Conservation (phyloP, 2,113 vertebrate genomes). For the Boulengeromyrus knoepffleri region DNA sequence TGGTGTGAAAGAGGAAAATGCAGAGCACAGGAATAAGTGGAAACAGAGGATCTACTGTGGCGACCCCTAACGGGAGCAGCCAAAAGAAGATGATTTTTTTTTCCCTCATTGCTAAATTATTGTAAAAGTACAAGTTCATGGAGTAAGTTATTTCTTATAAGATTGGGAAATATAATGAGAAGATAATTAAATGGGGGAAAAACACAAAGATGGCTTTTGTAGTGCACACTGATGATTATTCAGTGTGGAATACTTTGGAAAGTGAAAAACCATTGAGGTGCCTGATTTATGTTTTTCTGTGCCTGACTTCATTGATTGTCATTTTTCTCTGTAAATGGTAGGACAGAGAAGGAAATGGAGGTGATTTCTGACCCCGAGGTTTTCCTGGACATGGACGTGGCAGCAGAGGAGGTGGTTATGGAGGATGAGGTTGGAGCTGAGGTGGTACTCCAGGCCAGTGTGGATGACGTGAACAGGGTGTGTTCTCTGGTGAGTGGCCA, state of each 20-base stretch:
- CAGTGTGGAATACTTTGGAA: neutral
- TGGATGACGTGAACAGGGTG: neutral
- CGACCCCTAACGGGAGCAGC: neutral
- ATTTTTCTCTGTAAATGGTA: neutral
- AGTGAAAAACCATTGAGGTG: neutral
- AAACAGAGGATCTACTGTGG: neutral
- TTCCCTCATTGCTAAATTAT: neutral
- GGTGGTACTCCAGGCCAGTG: slow-evolving; percentile 30
- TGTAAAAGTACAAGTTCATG: neutral
- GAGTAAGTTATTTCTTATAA: neutral
- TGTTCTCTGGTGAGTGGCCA: slow-evolving; percentile 14
- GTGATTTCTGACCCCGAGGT: neutral
- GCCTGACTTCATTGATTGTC: neutral
- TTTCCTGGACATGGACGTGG: slow-evolving; percentile 21
- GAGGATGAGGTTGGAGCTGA: slow-evolving; percentile 31
- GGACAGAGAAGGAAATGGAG: neutral
- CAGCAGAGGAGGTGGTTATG: slow-evolving; percentile 17
- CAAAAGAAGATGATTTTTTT: neutral
- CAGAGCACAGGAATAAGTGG: neutral
- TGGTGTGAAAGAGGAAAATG: neutral
- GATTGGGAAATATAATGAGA: neutral
- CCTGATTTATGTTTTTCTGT: neutral
- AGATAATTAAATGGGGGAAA: neutral
- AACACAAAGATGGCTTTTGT: neutral
- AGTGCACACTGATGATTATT: neutral